Evolutionary conservation across 2,888 invertebrate species (phyloP), one percentile per base, ranked within the genome.

Genomic region (Aspidiotus destructor): DNA sequence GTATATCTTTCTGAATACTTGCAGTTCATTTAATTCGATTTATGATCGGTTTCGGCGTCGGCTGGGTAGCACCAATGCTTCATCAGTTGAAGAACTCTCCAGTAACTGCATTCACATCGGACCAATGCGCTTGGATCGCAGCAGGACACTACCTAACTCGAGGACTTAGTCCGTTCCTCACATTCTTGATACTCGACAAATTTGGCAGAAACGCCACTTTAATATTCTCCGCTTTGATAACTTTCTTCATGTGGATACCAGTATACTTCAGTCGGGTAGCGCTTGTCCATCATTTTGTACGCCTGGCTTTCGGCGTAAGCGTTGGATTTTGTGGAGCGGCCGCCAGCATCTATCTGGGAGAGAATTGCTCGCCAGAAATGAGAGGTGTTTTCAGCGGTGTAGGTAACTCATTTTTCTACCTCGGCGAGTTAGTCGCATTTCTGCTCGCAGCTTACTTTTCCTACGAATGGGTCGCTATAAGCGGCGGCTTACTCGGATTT

Each of bases 241-340:
- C 15, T 7, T 40, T 67, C 11, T n/a, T 40, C 16, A 48, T 57
- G 10, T 67, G 58, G 65, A 8, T 42, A 13, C 17, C 13, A 6
- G 17, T 67, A 15, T 13, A 44, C 11, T 15, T 58, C 1, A 58
- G 44, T 5, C 44, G 44, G 41, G n/a, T 41, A 6, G 15, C 58
- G 11, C 16, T 44, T 2, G 41, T 72, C 7, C 65, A 72, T 8
- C 72, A 72, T 42, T 15, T 65, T 3, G 69, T 71, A 10, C 64
- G 73, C 9, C 70, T 72, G 28, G 54, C 72, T 6, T 73, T 73
- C 69, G 73, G 73, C 9, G 41, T 73, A 9, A 67, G 72, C 5
- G 71, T 73, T 71, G 73, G 73, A 5, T 69, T 71, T 15, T 71
- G 70, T 8, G 73, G 72, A 53, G 72, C 72, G 10, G 71, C 70